phyloP scores from a whole-genome alignment of 2,888 invertebrate species.

The Ptychoptera contaminata region DNA sequence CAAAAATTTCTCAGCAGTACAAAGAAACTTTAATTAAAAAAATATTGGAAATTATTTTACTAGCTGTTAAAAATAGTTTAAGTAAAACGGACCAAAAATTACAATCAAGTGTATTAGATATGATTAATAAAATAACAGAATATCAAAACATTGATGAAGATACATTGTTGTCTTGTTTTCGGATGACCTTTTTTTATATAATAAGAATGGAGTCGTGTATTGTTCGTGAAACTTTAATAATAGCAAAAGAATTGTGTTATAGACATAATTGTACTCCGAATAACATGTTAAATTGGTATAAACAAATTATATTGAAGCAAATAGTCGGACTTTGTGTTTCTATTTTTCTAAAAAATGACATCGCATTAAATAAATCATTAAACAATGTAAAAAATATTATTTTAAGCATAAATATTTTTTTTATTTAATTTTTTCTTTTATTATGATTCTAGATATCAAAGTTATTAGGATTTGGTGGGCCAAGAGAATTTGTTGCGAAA shows the following conservation, averaged over 20 bases:
- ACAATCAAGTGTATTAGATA: conserved; percentile 11
- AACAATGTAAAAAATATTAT: conserved; percentile 16
- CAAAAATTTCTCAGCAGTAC: background rate
- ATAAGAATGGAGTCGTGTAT: conserved; percentile 22
- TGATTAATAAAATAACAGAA: conserved; percentile 11
- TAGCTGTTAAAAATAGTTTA: conserved; percentile 8
- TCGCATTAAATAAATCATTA: conserved; percentile 20
- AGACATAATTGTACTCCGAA: conserved; percentile 21
- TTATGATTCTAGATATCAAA: conserved; percentile 33
- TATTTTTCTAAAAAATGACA: conserved; percentile 20
- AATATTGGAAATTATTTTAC: conserved; percentile 9
- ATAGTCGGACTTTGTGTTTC: conserved; percentile 20
- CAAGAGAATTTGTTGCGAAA: conserved; percentile 50
- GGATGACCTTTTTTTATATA: conserved; percentile 24
- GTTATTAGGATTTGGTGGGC: conserved; percentile 51
- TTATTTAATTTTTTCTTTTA: background rate
- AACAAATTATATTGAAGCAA: conserved; percentile 22
- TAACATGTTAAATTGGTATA: conserved; percentile 28
- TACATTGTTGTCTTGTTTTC: conserved; percentile 22
- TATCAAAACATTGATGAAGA: conserved; percentile 16
- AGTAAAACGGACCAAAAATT: conserved; percentile 6
- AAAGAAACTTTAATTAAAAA: conserved; percentile 5
- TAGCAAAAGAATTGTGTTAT: conserved; percentile 23
- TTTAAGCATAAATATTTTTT: background rate
- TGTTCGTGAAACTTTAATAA: conserved; percentile 23